These are phyloP conservation scores for Lagopus muta DNA, from an alignment of 2,113 vertebrate genomes.

Conservation along the genomic window DNA sequence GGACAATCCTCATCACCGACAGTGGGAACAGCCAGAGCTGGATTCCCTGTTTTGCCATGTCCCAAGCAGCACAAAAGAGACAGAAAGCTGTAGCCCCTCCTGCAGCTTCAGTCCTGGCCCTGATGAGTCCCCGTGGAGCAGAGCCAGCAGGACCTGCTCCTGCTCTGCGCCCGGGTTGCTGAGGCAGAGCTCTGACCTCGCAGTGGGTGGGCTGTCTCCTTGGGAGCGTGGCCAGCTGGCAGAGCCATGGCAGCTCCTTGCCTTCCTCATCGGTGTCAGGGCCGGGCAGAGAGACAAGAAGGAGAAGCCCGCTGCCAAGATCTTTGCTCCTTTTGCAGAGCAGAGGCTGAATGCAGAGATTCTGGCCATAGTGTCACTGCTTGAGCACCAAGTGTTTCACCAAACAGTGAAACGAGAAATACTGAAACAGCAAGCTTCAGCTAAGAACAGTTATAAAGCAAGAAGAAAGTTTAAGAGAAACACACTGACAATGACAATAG, in stretches of 20 bases:
- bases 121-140: neutral
- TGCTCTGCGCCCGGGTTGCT: neutral
- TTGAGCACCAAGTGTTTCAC: neutral
- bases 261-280: conserved; percentile 24
- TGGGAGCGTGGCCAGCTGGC: conserved; percentile 35
- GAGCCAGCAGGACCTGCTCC: neutral
- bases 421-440: neutral
- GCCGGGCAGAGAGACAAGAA: conserved; percentile 7
- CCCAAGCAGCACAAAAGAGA: neutral
- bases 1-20: neutral
- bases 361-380: neutral
- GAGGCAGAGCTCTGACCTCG: neutral
- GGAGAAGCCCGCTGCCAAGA: conserved; percentile 17
- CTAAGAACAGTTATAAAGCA: neutral
- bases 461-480: neutral
- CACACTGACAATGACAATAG: neutral
- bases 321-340: conserved; percentile 7
- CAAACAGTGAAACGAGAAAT: neutral
- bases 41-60: neutral
- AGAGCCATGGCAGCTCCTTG: neutral
- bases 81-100: neutral
- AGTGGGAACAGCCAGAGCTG: neutral
- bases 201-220: neutral
- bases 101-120: rapidly evolving
- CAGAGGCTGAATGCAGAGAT: conserved; percentile 6